Conservation (phyloP, 1,140 invertebrate genomes). For the Atta colombica region DNA sequence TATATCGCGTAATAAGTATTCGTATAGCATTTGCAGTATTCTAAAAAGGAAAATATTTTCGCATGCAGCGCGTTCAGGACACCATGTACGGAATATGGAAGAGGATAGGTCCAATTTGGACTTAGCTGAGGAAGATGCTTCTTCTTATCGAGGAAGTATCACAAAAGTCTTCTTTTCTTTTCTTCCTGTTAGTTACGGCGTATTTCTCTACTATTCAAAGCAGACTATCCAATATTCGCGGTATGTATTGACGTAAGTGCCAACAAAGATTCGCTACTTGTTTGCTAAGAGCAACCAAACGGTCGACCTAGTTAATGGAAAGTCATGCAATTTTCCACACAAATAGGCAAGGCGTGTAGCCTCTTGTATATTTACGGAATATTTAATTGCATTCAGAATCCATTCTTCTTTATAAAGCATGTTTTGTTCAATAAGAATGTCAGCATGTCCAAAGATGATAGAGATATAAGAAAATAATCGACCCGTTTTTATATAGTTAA, state of each 20-base stretch:
- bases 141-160: constrained; percentile 26
- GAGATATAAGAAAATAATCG: constrained; percentile 15
- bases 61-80: not conserved
- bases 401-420: not conserved
- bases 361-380: constrained; percentile 11
- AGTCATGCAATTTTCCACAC: constrained; percentile 46
- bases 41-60: not conserved
- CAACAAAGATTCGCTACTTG: constrained; percentile 49
- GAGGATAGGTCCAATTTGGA: constrained; percentile 49
- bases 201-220: constrained; percentile 57
- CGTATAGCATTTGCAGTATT: constrained; percentile 8
- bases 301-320: constrained; percentile 46
- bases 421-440: constrained; percentile 6
- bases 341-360: constrained; percentile 8
- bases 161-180: constrained; percentile 19
- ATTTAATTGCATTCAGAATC: constrained; percentile 48
- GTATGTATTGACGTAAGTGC: constrained; percentile 47
- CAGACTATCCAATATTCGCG: constrained; percentile 63
- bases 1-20: constrained; percentile 24
- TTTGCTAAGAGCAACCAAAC: constrained; percentile 50
- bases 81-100: constrained; percentile 44
- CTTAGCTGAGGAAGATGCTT: constrained; percentile 6
- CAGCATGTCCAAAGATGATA: not conserved
- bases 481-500: constrained; percentile 1
- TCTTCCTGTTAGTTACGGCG: constrained; percentile 29